Evolutionary conservation across 2,888 invertebrate genomes (phyloP).

Genomic region (Helicoverpa assulta): DNA sequence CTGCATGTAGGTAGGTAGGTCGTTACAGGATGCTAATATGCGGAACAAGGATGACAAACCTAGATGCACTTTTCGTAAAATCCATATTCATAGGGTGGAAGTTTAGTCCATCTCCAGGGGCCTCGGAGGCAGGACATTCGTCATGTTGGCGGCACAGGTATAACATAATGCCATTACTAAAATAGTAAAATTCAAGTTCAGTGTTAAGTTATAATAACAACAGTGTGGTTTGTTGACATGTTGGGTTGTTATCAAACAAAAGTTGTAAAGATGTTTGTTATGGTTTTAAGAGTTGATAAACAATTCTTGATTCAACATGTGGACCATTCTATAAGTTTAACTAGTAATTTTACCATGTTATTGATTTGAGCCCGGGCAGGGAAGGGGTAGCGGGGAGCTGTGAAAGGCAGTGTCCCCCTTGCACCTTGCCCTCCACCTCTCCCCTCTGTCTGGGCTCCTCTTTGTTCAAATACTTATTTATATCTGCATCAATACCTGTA

Average conservation of each 20-base stretch:
- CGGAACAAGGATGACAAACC: slow-evolving; percentile 47
- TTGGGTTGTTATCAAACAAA: slow-evolving; percentile 25
- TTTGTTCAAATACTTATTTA: slow-evolving; percentile 34
- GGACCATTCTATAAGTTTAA: neutral
- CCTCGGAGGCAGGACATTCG: slow-evolving; percentile 1
- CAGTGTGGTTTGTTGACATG: slow-evolving; percentile 27
- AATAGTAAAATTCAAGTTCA: slow-evolving; percentile 10
- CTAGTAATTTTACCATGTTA: slow-evolving; percentile 24
- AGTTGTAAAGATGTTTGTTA: neutral
- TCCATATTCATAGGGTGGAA: slow-evolving; percentile 37
- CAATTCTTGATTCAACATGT: neutral
- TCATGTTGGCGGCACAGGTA: slow-evolving; percentile 16
- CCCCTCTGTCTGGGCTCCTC: slow-evolving; percentile 2
- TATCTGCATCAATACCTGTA: slow-evolving; percentile 37
- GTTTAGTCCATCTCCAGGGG: slow-evolving; percentile 13
- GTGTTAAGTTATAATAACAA: slow-evolving; percentile 10
- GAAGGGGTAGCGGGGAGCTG: neutral
- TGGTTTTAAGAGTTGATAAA: neutral
- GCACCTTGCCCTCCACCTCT: neutral
- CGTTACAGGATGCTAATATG: slow-evolving; percentile 24
- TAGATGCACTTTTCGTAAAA: slow-evolving; percentile 44
- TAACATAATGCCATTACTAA: slow-evolving; percentile 10
- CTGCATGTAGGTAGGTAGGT: slow-evolving; percentile 17
- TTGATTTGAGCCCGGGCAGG: slow-evolving; percentile 1
- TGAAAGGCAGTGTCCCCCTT: neutral